Evolutionary conservation across 2,113 vertebrate genomes (phyloP).

Genomic region (Lagopus leucura): DNA sequence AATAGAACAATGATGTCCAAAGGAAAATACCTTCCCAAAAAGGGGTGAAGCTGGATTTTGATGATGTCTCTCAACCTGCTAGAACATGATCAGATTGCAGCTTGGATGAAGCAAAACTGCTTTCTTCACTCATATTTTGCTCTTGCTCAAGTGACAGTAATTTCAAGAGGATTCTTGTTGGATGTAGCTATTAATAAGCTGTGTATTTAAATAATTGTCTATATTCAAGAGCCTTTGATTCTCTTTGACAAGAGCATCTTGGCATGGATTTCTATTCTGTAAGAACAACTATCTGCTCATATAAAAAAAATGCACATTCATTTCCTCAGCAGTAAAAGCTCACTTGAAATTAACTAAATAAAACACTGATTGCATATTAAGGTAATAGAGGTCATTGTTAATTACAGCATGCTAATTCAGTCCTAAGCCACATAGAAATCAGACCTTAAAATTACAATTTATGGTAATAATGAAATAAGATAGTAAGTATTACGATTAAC

Average conservation of each 20-base stretch:
- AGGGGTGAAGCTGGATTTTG: neutral
- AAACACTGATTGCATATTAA: neutral
- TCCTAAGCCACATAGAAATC: neutral
- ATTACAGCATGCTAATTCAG: constrained; percentile 25
- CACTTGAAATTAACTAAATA: neutral
- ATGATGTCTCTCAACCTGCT: neutral
- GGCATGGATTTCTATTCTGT: neutral
- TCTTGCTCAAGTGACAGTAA: constrained; percentile 21
- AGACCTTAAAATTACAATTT: neutral
- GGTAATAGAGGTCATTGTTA: neutral
- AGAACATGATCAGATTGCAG: neutral
- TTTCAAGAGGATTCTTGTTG: constrained; percentile 9
- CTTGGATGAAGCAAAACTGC: neutral
- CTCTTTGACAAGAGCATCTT: neutral
- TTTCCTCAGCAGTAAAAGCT: neutral
- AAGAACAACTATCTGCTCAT: neutral
- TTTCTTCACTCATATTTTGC: neutral
- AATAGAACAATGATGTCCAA: neutral
- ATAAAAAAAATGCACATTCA: neutral
- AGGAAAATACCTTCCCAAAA: neutral
- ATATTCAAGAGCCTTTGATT: constrained; percentile 17
- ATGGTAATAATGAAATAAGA: neutral
- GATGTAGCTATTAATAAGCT: constrained; percentile 20
- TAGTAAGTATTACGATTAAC: neutral
- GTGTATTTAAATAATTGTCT: constrained; percentile 25